Evolutionary conservation across 1,140 invertebrate genomes (phyloP).

Genomic region (Lucilia sericata): DNA sequence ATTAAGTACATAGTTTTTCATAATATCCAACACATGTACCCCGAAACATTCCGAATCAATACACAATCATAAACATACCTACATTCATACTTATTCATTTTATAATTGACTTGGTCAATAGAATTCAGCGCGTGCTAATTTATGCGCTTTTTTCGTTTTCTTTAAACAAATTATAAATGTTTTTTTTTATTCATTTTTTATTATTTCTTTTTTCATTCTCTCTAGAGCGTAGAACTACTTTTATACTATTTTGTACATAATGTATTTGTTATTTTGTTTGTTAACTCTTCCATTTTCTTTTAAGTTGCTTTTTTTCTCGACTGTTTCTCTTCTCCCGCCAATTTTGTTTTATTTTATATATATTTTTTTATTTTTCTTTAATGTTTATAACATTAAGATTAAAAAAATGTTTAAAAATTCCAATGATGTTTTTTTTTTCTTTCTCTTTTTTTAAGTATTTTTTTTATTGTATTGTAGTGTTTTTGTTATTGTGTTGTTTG

Average conservation of each 20-base stretch:
- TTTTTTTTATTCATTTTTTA: neutral
- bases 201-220: neutral
- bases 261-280: no score
- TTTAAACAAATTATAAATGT: neutral
- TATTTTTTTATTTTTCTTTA: neutral
- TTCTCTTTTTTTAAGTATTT: neutral
- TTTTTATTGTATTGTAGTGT: neutral
- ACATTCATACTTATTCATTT: neutral
- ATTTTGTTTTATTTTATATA: neutral
- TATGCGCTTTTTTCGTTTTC: neutral
- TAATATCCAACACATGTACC: no score
- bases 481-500: neutral
- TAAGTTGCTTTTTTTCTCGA: neutral
- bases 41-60: no score
- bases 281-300: neutral
- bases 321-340: neutral
- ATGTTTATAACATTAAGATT: neutral
- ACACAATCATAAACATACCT: no score
- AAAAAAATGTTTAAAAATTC: neutral
- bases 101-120: conserved; percentile 10
- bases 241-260: no score
- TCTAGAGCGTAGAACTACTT: neutral
- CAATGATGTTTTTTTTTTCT: neutral
- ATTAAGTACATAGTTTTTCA: no score
- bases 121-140: conserved; percentile 33